phyloP scores from a whole-genome alignment of 92 coral and sea anemone genomes.

The Parazoanthus darwini region DNA sequence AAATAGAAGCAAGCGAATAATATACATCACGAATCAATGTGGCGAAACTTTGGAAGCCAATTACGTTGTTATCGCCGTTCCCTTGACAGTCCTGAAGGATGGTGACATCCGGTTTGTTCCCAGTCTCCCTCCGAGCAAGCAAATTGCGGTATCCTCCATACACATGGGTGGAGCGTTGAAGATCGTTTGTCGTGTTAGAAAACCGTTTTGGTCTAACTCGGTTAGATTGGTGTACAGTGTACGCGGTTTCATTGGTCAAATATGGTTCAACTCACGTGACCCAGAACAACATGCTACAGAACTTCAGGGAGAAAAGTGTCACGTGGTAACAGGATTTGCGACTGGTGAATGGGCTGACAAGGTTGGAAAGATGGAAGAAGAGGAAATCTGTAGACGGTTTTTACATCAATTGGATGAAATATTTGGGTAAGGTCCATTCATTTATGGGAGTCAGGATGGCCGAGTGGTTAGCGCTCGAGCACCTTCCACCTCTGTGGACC shows the following conservation, averaged over 20 bases:
- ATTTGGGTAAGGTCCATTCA: slow-evolving; percentile 66
- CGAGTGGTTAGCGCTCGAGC: no score
- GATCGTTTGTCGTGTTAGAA: slow-evolving; percentile 83
- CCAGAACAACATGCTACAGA: slow-evolving; percentile 41
- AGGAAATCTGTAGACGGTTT: slow-evolving; percentile 70
- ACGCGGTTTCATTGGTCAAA: slow-evolving; percentile 60
- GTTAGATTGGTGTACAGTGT: not conserved
- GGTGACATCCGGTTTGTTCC: slow-evolving; percentile 80
- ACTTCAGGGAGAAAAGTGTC: slow-evolving; percentile 66
- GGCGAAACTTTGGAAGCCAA: slow-evolving; percentile 59
- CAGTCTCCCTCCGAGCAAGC: slow-evolving; percentile 67
- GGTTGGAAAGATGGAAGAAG: slow-evolving; percentile 64
- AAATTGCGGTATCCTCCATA: slow-evolving; percentile 69
- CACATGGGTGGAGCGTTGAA: slow-evolving; percentile 85
- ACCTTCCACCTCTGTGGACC: no score
- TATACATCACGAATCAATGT: slow-evolving; percentile 63
- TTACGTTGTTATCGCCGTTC: slow-evolving; percentile 82
- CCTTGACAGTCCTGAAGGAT: slow-evolving; percentile 86
- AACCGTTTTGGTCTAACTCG: slow-evolving; percentile 76
- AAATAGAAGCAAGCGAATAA: not conserved
- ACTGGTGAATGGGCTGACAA: slow-evolving; percentile 81
- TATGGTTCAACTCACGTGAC: slow-evolving; percentile 90
- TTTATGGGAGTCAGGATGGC: no score
- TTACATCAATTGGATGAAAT: slow-evolving; percentile 81
- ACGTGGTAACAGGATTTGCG: slow-evolving; percentile 85